Evolutionary conservation across 2,113 vertebrate species (phyloP).

Genomic region (Emydocephalus ijimae): DNA sequence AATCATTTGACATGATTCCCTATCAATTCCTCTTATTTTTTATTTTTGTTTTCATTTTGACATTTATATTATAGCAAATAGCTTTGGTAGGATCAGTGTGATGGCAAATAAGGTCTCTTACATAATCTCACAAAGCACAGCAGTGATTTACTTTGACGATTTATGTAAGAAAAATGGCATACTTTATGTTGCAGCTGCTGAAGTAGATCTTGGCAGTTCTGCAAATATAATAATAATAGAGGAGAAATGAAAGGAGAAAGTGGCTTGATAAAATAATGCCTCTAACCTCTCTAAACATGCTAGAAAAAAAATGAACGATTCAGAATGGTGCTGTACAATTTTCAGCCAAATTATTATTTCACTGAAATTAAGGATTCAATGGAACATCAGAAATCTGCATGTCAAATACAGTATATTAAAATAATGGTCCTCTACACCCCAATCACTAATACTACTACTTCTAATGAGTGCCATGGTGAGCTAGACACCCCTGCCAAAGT

Average conservation of each 20-base stretch:
- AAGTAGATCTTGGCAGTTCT: constrained; percentile 23
- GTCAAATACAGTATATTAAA: not conserved
- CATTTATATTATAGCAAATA: not conserved
- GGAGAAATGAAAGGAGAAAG: constrained; percentile 26
- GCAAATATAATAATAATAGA: constrained; percentile 20
- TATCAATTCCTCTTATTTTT: not conserved
- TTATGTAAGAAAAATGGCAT: constrained; percentile 13
- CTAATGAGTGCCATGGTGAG: not conserved
- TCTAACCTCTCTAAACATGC: not conserved
- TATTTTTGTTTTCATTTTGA: not conserved
- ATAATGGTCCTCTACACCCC: not conserved
- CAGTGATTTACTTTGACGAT: constrained; percentile 14
- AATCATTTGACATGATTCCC: not conserved
- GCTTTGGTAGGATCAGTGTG: not conserved
- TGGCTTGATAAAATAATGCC: not conserved
- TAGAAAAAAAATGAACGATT: not conserved
- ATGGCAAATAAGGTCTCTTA: not conserved
- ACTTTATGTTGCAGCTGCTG: constrained; percentile 23
- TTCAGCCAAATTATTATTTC: not conserved
- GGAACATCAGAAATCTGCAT: not conserved
- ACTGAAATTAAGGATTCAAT: not conserved
- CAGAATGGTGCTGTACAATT: not conserved
- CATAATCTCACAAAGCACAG: not conserved
- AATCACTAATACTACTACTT: not conserved
- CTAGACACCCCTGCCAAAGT: not conserved